A percentile compares a stretch with the other conserved stretches of the same genome.
Evolutionary conservation across 2,113 vertebrate genomes (phyloP).

Genomic region (Podarcis muralis): DNA sequence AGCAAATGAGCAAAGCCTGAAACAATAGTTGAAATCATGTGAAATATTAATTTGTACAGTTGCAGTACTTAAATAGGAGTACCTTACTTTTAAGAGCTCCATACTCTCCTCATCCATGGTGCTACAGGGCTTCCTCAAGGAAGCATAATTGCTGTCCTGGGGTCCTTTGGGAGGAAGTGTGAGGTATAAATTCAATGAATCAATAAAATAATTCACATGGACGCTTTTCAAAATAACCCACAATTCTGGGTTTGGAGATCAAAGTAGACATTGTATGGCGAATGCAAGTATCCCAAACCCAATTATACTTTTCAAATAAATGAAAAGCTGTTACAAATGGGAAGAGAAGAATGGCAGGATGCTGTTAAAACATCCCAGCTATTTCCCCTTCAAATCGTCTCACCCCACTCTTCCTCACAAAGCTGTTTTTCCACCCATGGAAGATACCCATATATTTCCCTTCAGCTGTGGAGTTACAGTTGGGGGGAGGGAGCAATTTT

Average conservation of each 20-base stretch:
- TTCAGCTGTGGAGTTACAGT: no score
- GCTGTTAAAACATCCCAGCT: no score
- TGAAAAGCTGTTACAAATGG: background rate
- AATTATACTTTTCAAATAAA: background rate
- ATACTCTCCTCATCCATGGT: no score
- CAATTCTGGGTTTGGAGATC: no score
- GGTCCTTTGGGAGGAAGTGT: no score
- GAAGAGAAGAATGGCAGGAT: background rate
- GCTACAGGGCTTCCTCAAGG: background rate
- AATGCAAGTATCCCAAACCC: background rate
- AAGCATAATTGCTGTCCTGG: background rate
- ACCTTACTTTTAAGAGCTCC: background rate
- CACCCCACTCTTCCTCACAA: background rate
- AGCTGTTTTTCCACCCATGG: background rate
- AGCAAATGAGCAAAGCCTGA: background rate
- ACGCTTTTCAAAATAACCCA: background rate
- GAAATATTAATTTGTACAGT: background rate
- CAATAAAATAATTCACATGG: background rate
- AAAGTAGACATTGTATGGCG: background rate
- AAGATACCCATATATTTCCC: background rate
- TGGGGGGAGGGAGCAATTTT: background rate
- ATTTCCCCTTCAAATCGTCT: background rate
- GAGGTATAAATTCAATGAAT: no score
- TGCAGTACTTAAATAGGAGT: background rate
- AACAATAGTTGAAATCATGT: background rate